Base-by-base conservation (phyloP, 92 coral and sea anemone genomes). In the Parazoanthus atlanticus region DNA sequence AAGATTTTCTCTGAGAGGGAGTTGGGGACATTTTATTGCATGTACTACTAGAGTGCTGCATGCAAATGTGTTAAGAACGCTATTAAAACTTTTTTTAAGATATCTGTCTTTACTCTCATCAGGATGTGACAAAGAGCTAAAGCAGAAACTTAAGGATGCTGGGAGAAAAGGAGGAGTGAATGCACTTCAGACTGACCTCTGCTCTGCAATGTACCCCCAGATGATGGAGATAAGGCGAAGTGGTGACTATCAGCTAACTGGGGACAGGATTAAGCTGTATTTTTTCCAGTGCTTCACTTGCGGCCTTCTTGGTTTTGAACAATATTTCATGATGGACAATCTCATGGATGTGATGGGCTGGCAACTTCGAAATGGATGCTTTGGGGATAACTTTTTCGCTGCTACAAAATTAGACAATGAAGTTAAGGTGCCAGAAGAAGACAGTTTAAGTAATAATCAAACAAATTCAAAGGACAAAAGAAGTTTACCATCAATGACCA, bases 211-310 rank as follows among this genome's bases (percentile, higher is more conserved):
- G 43, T 80, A 80, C n/a, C 84, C 84, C 12, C 67, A 80, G 28
- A 49, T 80, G 84, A 80, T 80, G 72, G n/a, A 54, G 36, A 80
- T 80, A 28, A 80, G 84, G 46, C 70, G 54, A 16, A 34, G 15
- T 10, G 47, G 16, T 0, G 31, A 81, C 19, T 9, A 16, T 11
- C 19, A 81, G 31, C 30, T 81, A 15, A 56, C 74, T 21, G 30
- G 46, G 13, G 26, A 31, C 28, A 40, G 41, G 36, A 61, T 81
- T 65, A 81, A 32, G 85, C 47, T 81, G 29, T 81, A 15, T 26
- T 81, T 81, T 10, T 32, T 30, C 47, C 85, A 81, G 85, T 81
- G 72, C 49, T 81, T 81, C 72, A 81, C 85, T 81, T 81, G 85
- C 8, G 74, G 85, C 41, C 85, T 81, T 28, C 85, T 81, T 64